Percentiles rank a stretch among this genome's conserved stretches.
These are phyloP conservation scores for Petrosia ficiformis DNA, from an alignment of 37 sponge, comb jelly and placozoan species.

Conservation along the genomic window DNA sequence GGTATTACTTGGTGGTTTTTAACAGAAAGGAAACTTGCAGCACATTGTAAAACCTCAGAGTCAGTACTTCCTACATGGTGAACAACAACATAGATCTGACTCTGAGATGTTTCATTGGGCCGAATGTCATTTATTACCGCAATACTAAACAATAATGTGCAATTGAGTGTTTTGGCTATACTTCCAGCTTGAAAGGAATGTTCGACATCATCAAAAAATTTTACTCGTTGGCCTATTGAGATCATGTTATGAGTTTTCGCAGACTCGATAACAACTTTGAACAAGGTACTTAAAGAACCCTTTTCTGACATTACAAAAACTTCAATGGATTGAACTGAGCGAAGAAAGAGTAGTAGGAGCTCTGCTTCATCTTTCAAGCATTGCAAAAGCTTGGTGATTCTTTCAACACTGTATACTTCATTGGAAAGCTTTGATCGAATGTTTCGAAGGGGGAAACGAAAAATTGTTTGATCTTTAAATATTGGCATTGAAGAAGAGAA, in stretches of 20 bases:
- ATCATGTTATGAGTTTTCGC: not conserved
- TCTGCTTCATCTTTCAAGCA: conserved; percentile 42
- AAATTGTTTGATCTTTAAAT: conserved; percentile 40
- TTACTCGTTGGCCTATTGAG: too few relatives aligned
- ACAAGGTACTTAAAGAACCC: not conserved
- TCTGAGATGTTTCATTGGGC: not conserved
- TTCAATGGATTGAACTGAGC: conserved; percentile 36
- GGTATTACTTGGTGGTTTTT: conserved; percentile 31
- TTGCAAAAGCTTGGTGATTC: conserved; percentile 11
- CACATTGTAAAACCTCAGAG: not conserved
- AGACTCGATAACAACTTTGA: not conserved
- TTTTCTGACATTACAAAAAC: conserved; percentile 19
- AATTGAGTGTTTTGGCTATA: too few relatives aligned
- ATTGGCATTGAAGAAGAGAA: conserved; percentile 4
- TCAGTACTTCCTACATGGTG: conserved; percentile 16
- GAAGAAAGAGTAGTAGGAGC: conserved; percentile 50
- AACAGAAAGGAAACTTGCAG: too few relatives aligned
- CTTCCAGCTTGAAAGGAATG: not conserved
- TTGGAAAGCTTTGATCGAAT: conserved; percentile 30
- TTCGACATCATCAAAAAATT: not conserved
- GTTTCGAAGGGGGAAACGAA: conserved; percentile 79
- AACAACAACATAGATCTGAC: conserved; percentile 29
- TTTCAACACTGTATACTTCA: conserved; percentile 21
- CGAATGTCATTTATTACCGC: not conserved
- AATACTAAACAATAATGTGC: too few relatives aligned